These are phyloP conservation scores for Syrphus vitripennis DNA, from an alignment of 2,888 invertebrate genomes.

Conservation along the genomic window DNA sequence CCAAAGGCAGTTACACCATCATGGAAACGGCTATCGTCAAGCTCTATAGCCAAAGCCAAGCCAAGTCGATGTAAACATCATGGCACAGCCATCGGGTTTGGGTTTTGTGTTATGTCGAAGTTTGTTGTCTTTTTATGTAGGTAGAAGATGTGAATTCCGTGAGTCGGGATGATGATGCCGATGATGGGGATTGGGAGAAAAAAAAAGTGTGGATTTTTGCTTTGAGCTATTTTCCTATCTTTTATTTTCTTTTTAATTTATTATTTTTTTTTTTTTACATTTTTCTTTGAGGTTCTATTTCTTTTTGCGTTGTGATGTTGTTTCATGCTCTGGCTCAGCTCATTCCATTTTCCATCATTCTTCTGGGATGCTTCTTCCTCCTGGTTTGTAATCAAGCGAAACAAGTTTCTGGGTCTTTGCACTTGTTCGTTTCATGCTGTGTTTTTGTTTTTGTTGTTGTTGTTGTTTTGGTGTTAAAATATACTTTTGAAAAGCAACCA, in stretches of 20 bases:
- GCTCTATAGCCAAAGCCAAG: conserved; percentile 2
- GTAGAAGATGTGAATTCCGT: background rate
- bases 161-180: background rate
- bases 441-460: conserved; percentile 23
- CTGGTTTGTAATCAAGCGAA: conserved; percentile 66
- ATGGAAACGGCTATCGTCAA: conserved; percentile 23
- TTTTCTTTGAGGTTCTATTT: background rate
- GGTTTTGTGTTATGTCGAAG: conserved; percentile 21
- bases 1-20: conserved; percentile 54
- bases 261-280: background rate
- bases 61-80: conserved; percentile 41
- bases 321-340: conserved; percentile 9
- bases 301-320: background rate
- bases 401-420: conserved; percentile 71
- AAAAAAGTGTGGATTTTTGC: conserved; percentile 41
- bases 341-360: background rate
- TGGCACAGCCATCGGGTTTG: conserved; percentile 14
- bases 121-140: background rate
- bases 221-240: conserved; percentile 54
- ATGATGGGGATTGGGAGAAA: background rate
- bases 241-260: background rate
- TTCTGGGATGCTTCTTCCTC: background rate
- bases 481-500: conserved; percentile 9
- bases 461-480: conserved; percentile 13
- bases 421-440: conserved; percentile 50